A percentile compares a stretch with the other conserved stretches of the same genome.
phyloP scores from a whole-genome alignment of 2,888 invertebrate species.

The Hydrotaea cyrtoneurina region DNA sequence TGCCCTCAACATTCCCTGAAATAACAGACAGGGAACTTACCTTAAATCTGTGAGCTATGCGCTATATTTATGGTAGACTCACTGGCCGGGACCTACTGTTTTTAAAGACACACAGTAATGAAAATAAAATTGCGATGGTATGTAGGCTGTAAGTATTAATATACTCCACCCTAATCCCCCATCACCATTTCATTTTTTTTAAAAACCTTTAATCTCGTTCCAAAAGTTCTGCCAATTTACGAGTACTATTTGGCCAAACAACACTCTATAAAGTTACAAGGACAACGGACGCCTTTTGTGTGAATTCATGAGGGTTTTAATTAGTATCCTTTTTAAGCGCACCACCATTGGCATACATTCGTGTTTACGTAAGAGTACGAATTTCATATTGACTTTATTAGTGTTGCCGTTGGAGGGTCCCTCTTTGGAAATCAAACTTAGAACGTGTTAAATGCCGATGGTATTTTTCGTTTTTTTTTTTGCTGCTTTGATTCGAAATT shows the following conservation, averaged over 20 bases:
- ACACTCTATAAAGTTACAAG: not conserved
- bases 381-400: not conserved
- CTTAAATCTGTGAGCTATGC: no score
- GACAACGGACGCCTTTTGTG: not conserved
- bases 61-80: no score
- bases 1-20: no score
- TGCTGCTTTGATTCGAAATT: not conserved
- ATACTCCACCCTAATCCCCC: no score
- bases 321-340: not conserved
- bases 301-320: not conserved
- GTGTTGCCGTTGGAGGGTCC: not conserved
- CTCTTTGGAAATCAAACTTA: not conserved
- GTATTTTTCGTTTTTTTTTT: not conserved
- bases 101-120: no score
- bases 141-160: no score
- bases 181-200: not conserved
- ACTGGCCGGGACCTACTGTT: no score
- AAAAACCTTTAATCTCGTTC: not conserved
- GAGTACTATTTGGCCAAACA: not conserved
- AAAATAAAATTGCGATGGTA: no score
- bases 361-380: not conserved
- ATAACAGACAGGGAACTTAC: no score
- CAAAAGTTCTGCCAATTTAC: not conserved
- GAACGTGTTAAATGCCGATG: not conserved
- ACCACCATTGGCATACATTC: constrained; percentile 4